Evolutionary conservation across 1,140 invertebrate genomes (phyloP).

Genomic region (Saxidomus purpurata): DNA sequence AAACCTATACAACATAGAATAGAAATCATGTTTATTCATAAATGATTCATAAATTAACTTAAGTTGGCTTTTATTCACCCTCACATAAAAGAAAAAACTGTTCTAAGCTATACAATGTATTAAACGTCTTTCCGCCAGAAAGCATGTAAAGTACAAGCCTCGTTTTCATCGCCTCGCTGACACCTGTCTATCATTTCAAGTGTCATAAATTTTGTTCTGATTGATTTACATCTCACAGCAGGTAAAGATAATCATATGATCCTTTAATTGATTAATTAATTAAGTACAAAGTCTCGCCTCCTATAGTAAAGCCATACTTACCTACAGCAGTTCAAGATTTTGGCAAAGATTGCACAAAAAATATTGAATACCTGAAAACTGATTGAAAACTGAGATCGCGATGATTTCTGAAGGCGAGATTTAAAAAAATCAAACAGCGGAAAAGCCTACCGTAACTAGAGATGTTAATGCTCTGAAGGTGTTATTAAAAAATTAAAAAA

Average conservation of each 20-base stretch:
- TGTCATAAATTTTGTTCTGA: conserved; percentile 50
- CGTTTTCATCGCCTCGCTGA: conserved; percentile 36
- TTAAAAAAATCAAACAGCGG: not conserved
- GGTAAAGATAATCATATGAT: conserved; percentile 28
- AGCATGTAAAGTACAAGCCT: not conserved
- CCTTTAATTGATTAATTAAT: conserved; percentile 62
- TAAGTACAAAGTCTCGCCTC: not conserved
- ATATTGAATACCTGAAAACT: not conserved
- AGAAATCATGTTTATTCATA: not conserved
- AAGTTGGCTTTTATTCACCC: no score
- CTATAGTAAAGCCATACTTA: not conserved
- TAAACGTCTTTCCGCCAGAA: not conserved
- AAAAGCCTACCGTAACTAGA: not conserved
- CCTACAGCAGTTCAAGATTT: conserved; percentile 26
- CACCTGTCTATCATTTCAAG: conserved; percentile 60
- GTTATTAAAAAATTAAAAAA: not conserved
- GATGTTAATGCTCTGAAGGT: not conserved
- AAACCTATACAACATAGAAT: not conserved
- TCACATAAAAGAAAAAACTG: not conserved
- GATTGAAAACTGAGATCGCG: not conserved
- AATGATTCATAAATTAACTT: not conserved
- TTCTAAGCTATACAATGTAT: not conserved
- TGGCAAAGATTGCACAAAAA: conserved; percentile 8
- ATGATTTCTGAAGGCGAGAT: not conserved
- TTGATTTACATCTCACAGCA: conserved; percentile 53